Evolutionary conservation across 2,888 invertebrate genomes (phyloP), one percentile per base, ranked within the genome.

Genomic region (Phymatocera aterrima): DNA sequence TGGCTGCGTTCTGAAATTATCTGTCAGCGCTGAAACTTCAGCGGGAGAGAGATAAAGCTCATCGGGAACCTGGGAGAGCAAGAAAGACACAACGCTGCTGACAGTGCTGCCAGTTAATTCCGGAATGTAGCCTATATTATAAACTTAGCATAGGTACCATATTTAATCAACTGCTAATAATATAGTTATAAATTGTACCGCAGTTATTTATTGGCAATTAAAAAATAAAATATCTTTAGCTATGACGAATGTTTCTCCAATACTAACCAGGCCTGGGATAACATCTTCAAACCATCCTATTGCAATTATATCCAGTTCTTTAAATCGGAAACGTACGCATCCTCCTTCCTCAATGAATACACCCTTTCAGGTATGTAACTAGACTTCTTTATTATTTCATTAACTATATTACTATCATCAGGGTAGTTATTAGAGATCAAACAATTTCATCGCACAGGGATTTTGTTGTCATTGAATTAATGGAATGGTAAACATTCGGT

Each of bases 281-380:
- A 89, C 90, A 75, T 92, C 88, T 87, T 91, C 86, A 83, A 92
- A 88, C 84, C 89, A 90, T 81, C 88, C 89, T 78, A 88, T 86
- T 83, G 86, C 89, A 80, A 90, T 88, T 86, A 83, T 88, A 80
- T 80, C 88, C 80, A 82, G 86, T 82, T 82, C 89, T 86, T 90
- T 88, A 24, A 89, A 84, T 89, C 91, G 93, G 40, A 93, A 94
- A 84, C 91, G 92, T 77, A 92, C 93, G 34, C 92, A 93, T 88
- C 92, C 93, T 78, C 93, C 93, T 83, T 91, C 93, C 75, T 89
- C 92, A 77, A 92, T 92, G 85, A 93, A 92, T 86, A 92, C 93
- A 83, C 91, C 92, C 79, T 93, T 92, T 90, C 92, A 92, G 83
- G 93, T 93, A 89, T 88, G 89, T 88, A 78, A 72, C 10, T 72